phyloP scores from a whole-genome alignment of 2,113 vertebrate genomes.

The Turnix velox region DNA sequence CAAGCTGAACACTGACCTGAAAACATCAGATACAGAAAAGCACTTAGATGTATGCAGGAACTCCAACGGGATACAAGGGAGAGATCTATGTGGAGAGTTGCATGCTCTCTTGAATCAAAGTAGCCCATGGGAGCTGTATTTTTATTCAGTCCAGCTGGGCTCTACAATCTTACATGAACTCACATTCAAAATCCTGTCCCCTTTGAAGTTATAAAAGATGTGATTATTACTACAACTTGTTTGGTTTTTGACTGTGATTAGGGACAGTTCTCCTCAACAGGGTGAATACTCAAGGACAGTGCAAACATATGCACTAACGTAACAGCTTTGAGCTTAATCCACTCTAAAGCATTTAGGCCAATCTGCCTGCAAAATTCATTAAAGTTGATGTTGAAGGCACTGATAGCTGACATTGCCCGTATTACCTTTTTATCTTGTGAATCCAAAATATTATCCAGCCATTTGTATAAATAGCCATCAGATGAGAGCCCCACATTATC shows the following conservation, averaged over 20 bases:
- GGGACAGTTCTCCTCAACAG: not conserved
- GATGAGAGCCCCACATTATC: constrained; percentile 98
- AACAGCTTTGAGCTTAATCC: not conserved
- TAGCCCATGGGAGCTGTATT: not conserved
- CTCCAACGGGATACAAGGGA: not conserved
- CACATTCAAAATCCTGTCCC: not conserved
- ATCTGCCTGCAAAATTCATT: not conserved
- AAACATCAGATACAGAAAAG: not conserved
- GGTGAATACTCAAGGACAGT: not conserved
- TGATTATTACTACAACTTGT: not conserved
- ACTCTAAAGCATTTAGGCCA: not conserved
- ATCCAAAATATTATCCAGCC: constrained; percentile 99
- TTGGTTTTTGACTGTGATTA: not conserved
- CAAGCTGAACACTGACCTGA: not conserved
- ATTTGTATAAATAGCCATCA: constrained; percentile 98
- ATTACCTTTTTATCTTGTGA: constrained; percentile 97
- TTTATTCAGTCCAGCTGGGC: not conserved
- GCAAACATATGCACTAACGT: accelerated
- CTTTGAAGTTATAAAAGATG: not conserved
- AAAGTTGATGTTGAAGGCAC: not conserved
- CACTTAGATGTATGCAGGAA: not conserved
- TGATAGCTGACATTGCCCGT: not conserved
- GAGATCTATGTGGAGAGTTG: not conserved
- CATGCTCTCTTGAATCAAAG: not conserved
- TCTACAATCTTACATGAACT: not conserved